A percentile compares a stretch with the other conserved stretches of the same genome.
phyloP scores from a whole-genome alignment of 1,140 invertebrate genomes.

The Trinorchestia longiramus region DNA sequence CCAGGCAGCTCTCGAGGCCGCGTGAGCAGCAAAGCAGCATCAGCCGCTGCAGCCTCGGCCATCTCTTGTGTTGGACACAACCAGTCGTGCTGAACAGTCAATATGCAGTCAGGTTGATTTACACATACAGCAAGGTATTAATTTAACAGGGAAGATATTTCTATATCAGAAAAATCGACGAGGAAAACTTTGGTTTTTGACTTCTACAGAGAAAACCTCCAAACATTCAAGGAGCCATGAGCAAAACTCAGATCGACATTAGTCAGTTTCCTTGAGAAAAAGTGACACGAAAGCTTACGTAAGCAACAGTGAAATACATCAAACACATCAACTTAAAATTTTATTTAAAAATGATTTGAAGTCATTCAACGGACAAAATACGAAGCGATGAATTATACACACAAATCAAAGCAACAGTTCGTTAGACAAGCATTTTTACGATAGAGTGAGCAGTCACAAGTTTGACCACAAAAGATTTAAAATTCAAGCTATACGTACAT shows the following conservation, averaged over 20 bases:
- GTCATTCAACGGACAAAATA: neutral
- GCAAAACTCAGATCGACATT: neutral
- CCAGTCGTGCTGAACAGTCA: neutral
- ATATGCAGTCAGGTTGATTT: neutral
- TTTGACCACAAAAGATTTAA: neutral
- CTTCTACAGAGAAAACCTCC: neutral
- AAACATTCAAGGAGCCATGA: neutral
- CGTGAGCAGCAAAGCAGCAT: neutral
- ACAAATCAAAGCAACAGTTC: neutral
- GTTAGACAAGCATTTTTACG: no score
- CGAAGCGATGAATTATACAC: neutral
- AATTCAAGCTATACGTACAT: neutral
- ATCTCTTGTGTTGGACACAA: neutral
- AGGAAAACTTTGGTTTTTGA: neutral
- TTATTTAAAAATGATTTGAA: neutral
- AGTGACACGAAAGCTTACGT: neutral
- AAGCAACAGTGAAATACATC: neutral
- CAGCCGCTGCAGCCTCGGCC: neutral
- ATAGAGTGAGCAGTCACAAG: neutral
- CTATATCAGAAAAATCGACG: neutral
- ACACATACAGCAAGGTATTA: neutral
- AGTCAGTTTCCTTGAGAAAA: neutral
- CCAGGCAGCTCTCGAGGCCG: slow-evolving; percentile 28
- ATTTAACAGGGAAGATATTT: neutral
- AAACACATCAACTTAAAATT: neutral